Evolutionary conservation across 2,888 invertebrate species (phyloP).

Genomic region (Diadegma fenestrale): DNA sequence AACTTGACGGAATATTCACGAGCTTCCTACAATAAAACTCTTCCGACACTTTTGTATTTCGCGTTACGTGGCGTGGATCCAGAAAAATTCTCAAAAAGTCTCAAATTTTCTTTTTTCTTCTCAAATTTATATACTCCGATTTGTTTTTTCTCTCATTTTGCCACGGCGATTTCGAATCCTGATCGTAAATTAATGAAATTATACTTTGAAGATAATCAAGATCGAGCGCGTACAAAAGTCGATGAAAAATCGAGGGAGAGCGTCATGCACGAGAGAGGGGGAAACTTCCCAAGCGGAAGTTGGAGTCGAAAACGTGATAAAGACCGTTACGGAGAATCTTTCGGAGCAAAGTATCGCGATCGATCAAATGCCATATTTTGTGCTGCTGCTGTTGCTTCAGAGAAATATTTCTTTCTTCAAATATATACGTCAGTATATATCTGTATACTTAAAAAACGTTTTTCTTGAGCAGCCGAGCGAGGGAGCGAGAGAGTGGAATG

Average conservation of each 20-base stretch:
- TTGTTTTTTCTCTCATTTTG: too few species aligned
- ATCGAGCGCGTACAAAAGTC: conserved; percentile 6
- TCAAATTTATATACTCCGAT: neutral
- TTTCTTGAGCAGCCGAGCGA: too few species aligned
- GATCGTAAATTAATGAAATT: neutral
- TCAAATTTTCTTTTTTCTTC: neutral
- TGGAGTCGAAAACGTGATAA: conserved; percentile 67
- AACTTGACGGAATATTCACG: neutral
- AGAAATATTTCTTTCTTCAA: conserved; percentile 14
- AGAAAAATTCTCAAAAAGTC: neutral
- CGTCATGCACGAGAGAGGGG: neutral
- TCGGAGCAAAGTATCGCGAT: conserved; percentile 72
- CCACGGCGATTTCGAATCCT: too few species aligned
- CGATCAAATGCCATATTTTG: conserved; percentile 76
- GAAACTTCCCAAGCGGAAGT: conserved; percentile 23
- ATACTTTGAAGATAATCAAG: conserved; percentile 20
- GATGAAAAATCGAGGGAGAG: conserved; percentile 32
- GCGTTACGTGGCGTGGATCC: neutral
- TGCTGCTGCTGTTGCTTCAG: conserved; percentile 59
- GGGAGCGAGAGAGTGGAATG: conserved; percentile 30
- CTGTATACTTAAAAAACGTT: neutral
- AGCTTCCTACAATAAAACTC: conserved; percentile 19
- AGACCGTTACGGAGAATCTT: conserved; percentile 72
- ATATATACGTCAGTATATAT: neutral
- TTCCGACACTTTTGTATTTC: neutral